Evolutionary conservation across 64 coral and sea anemone genomes (phyloP), one percentile per base, ranked within the genome.

Genomic region (Stichodactyla mertensii): DNA sequence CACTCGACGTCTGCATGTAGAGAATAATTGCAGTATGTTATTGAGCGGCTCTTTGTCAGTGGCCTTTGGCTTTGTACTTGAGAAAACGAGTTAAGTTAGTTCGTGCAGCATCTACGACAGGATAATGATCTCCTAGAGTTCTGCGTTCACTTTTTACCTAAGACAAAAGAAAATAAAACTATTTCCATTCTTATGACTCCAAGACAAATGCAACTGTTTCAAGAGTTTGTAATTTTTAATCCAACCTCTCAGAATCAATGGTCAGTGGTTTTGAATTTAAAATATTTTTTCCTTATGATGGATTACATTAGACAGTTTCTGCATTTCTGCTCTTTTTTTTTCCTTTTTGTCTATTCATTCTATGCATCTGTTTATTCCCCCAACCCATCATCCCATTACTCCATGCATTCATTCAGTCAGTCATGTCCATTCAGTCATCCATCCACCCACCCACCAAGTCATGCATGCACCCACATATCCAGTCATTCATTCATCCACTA

Each of bases 51-150:
- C 36, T 45, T 45, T 45, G 36, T 81, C 78, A 81, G 12, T 81
- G 78, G 36, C 78, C 78, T 31, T 81, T 81, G 1, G 51, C 53
- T 81, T 81, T 81, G 88, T 99, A 99, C 59, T 99, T 99, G 59
- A 99, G 87, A 74, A 99, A 99, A 85, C 97, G 88, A 6, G 93
- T 86, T 55, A 99, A 61, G 86, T 99, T 99, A 28, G 91, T 88
- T 16, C 91, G 89, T 51, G 97, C 92, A 9, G 97, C 93, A 55
- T 95, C 92, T 45, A 99, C 86, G 26, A 99, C 90, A 55, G 92
- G 93, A 64, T 85, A 90, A 86, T 94, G 97, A 62, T 99, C 97
- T 52, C 97, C 88, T 2, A 99, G 52, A n/a, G 86, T 86, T 36
- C 92, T 70, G 55, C 87, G 87, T 61, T 99, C 97, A 6, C 36